Base-by-base conservation (phyloP, 2,888 invertebrate species). In the Erpobdella octoculata region DNA sequence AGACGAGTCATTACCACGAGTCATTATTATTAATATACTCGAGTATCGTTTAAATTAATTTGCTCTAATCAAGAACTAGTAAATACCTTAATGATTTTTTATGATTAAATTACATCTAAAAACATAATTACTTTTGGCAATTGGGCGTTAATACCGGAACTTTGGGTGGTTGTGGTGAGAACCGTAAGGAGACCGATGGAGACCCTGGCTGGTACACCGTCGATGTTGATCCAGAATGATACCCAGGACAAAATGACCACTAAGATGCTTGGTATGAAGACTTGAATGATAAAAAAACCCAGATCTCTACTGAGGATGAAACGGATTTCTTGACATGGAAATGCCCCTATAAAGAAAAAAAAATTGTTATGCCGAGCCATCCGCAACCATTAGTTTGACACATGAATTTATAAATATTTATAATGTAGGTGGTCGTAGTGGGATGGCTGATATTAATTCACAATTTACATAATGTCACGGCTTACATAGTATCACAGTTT, bases 201-300 rank as follows among this genome's bases (percentile, higher is more conserved):
- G 72, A 93, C 91, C 73, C 92, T 86, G 0, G 92, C 92, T 0
- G 93, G 93, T 77, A 92, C 91, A 5, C 92, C 92, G 83, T 92
- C 92, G 21, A 93, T 77, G 72, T 72, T 72, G 67, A 72, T 72
- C 72, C 72, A 72, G 59, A 72, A 72, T 18, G 67, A 68, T 18
- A 93, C 92, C 93, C 93, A 93, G 88, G 92, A 92, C 91, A 93
- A 92, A 73, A 93, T 92, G 62, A 93, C 93, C 80, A 93, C 72
- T 25, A 76, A 73, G 38, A 75, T 73, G 48, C 71, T 72, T 2
- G 76, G 76, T 6, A 76, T 69, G 53, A 76, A 76, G 25, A 76
- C 65, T 36, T 65, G 65, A 68, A 76, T 76, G 71, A 76, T 70
- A 67, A 76, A 76, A 68, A 70, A 76, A 12, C 76, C 76, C 35